These are phyloP conservation scores for Lepidotrigona ventralis DNA, from an alignment of 1,140 invertebrate species.

Conservation along the genomic window DNA sequence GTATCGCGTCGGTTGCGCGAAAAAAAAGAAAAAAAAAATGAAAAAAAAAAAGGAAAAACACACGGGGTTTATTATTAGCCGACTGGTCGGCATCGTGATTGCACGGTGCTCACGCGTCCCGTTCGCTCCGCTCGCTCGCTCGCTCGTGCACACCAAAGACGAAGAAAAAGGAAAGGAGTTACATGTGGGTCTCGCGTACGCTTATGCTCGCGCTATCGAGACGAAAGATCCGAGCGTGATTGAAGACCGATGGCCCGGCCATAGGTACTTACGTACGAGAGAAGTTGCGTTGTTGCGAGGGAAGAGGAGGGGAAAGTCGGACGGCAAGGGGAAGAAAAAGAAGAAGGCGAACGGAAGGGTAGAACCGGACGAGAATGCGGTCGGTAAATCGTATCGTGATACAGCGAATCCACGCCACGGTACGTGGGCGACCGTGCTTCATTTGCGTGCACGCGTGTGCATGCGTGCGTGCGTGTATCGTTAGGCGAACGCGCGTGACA, in stretches of 20 bases:
- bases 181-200: constrained; percentile 48
- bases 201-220: constrained; percentile 62
- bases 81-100: constrained; percentile 24
- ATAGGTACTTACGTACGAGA: constrained; percentile 15
- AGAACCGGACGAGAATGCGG: constrained; percentile 51
- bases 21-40: background rate
- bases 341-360: constrained; percentile 36
- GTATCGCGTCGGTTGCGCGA: constrained; percentile 20
- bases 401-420: constrained; percentile 57
- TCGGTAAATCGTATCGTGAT: constrained; percentile 72
- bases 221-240: constrained; percentile 67
- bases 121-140: no score
- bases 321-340: background rate
- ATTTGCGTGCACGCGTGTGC: constrained; percentile 41
- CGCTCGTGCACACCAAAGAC: background rate
- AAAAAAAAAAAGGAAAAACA: background rate
- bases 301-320: constrained; percentile 16
- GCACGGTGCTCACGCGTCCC: background rate
- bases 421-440: constrained; percentile 53
- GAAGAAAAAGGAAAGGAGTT: constrained; percentile 32
- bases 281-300: background rate
- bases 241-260: constrained; percentile 62
- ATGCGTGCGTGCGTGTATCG: constrained; percentile 22
- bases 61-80: constrained; percentile 40
- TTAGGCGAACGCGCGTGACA: constrained; percentile 18